These are phyloP conservation scores for Whitmania pigra DNA, from an alignment of 1,140 invertebrate species.

Conservation along the genomic window DNA sequence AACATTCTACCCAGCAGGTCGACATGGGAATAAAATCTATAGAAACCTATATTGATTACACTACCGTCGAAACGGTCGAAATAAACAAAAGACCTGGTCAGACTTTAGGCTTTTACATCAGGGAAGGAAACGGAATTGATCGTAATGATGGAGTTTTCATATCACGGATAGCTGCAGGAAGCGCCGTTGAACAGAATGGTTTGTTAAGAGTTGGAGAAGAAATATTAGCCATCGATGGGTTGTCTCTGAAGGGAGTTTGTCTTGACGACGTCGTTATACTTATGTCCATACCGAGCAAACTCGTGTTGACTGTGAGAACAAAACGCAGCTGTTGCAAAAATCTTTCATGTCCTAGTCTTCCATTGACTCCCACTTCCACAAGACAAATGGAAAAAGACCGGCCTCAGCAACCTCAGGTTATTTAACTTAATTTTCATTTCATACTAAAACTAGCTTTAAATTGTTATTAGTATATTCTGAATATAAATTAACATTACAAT, in stretches of 20 bases:
- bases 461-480: no score
- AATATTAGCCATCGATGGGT: slow-evolving; percentile 90
- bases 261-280: slow-evolving; percentile 96
- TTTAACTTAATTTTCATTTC: no score
- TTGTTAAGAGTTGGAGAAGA: slow-evolving; percentile 95
- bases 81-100: slow-evolving; percentile 97
- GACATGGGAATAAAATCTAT: slow-evolving; percentile 20
- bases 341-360: slow-evolving; percentile 44
- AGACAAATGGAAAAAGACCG: not conserved
- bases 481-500: no score
- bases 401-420: not conserved
- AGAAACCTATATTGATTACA: slow-evolving; percentile 23
- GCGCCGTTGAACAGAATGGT: slow-evolving; percentile 78
- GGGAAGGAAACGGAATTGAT: slow-evolving; percentile 87
- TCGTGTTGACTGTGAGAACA: slow-evolving; percentile 75
- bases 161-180: slow-evolving; percentile 71
- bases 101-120: slow-evolving; percentile 90
- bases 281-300: slow-evolving; percentile 90
- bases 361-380: slow-evolving; percentile 40
- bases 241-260: slow-evolving; percentile 91
- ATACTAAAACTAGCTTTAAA: no score
- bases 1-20: not conserved
- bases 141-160: slow-evolving; percentile 92
- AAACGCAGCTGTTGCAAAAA: slow-evolving; percentile 23
- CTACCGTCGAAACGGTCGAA: slow-evolving; percentile 78